phyloP scores from a whole-genome alignment of 1,140 invertebrate genomes.

The Plectus sambesii region DNA sequence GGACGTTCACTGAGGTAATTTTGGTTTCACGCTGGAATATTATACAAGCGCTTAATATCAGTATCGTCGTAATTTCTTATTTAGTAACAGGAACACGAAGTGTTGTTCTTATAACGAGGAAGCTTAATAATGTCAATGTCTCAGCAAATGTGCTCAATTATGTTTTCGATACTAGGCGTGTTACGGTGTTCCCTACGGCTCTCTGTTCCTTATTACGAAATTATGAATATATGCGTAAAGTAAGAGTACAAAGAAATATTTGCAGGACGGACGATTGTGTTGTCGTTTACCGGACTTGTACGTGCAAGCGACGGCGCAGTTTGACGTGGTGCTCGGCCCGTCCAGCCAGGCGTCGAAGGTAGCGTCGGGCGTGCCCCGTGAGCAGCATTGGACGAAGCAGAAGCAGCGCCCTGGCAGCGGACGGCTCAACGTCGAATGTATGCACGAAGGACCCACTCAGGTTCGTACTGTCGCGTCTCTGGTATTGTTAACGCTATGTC shows the following conservation, averaged over 20 bases:
- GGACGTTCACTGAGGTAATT: constrained; percentile 64
- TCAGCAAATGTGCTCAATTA: too few relatives aligned
- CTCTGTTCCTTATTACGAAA: too few relatives aligned
- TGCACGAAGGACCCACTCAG: constrained; percentile 81
- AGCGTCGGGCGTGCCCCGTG: constrained; percentile 45
- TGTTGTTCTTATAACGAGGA: too few relatives aligned
- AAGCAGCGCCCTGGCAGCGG: constrained; percentile 79
- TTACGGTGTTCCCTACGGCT: too few relatives aligned
- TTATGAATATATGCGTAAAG: too few relatives aligned
- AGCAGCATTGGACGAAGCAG: constrained; percentile 24
- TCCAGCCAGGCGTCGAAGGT: constrained; percentile 55
- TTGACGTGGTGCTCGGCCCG: constrained; percentile 48
- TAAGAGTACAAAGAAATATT: constrained; percentile 16
- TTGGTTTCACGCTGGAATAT: too few relatives aligned
- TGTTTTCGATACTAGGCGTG: too few relatives aligned
- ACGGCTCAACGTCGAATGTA: constrained; percentile 64
- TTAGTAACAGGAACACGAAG: too few relatives aligned
- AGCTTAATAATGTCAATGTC: too few relatives aligned
- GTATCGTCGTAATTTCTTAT: too few relatives aligned
- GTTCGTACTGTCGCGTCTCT: constrained; percentile 50
- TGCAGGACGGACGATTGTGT: constrained; percentile 60
- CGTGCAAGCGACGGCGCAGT: constrained; percentile 59
- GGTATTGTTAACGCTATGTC: too few relatives aligned
- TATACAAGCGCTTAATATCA: too few relatives aligned
- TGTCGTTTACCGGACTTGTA: constrained; percentile 73